phyloP scores from a whole-genome alignment of 2,888 invertebrate genomes.

The Plebejus anna region DNA sequence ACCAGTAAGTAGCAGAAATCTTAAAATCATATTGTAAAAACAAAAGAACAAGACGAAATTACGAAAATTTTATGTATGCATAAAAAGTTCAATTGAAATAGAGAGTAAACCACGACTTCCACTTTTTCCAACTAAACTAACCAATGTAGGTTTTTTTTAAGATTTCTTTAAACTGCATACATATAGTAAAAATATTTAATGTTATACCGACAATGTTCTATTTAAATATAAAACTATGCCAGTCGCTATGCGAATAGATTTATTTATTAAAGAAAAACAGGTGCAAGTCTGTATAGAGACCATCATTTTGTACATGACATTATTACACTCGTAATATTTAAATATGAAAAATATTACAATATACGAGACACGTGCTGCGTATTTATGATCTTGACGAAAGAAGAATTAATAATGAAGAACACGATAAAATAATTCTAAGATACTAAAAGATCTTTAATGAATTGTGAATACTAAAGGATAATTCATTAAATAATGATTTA shows the following conservation, averaged over 20 bases:
- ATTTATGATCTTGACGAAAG: background rate
- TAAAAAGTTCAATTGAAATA: too few relatives aligned
- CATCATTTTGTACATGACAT: slow-evolving; percentile 12
- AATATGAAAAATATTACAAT: background rate
- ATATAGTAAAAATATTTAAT: background rate
- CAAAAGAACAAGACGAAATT: too few relatives aligned
- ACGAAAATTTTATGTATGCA: too few relatives aligned
- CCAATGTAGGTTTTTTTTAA: too few relatives aligned
- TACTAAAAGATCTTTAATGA: background rate
- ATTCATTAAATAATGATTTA: background rate
- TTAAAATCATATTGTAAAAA: too few relatives aligned
- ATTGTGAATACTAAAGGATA: background rate
- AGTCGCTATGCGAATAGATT: slow-evolving; percentile 10
- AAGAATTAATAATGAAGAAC: background rate
- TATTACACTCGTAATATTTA: background rate
- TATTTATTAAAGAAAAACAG: slow-evolving; percentile 21
- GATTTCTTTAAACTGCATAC: too few relatives aligned
- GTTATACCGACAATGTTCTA: too few relatives aligned
- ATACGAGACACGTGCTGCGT: background rate
- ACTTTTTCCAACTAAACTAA: too few relatives aligned
- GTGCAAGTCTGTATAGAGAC: slow-evolving; percentile 7
- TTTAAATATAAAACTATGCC: background rate
- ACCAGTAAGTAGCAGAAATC: too few relatives aligned
- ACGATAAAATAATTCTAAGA: background rate
- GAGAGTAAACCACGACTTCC: too few relatives aligned